Base-by-base conservation (phyloP, 1,140 invertebrate genomes). In the Radopholus similis region DNA sequence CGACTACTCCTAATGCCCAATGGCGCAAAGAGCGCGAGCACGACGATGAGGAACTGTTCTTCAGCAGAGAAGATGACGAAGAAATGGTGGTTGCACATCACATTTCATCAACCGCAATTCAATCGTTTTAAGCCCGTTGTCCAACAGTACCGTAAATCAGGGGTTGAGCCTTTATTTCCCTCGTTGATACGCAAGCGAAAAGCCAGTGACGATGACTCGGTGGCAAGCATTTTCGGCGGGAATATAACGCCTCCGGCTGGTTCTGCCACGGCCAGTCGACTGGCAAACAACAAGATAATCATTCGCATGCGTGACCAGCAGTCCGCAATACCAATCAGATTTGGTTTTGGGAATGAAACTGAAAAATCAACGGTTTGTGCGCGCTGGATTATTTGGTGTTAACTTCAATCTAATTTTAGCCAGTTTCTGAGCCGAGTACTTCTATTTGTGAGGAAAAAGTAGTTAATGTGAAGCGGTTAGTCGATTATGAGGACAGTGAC, bases 41-140 rank as follows among this genome's bases (percentile, higher is more conserved):
- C 34, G 75, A 76, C 34, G 66, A 80, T 44, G 75, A 76, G 32
- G 75, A 76, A 40, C 23, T 77, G 6, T 76, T 79, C 74, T 76
- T 76, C 57, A 66, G 53, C 40, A 67, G 71, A 9, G 75, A 79
- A 5, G 77, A 76, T 54, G 77, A 76, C 5, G 74, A 76, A 37
- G 68, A 64, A 35, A 64, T 64, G 62, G 51, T 64, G 1, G 4
- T 2, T 5, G 26, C 8, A 40, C 1, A 3, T 56, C 54, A 38
- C 1, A 6, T 28, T 32, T 64, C 32, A 30, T 35, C 4, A 11
- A 5, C 0, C 18, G 32, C 11, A 28, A 18, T 59, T 62, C 11
- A 13, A 4, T 15, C n/a, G n/a, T 62, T 23, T n/a, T 37, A 21
- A 6, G 47, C 34, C 35, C 18, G 0, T 74, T 57, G 32, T 32